Base-by-base conservation (phyloP, 2,888 invertebrate species). In the Pterobdella sp. region DNA sequence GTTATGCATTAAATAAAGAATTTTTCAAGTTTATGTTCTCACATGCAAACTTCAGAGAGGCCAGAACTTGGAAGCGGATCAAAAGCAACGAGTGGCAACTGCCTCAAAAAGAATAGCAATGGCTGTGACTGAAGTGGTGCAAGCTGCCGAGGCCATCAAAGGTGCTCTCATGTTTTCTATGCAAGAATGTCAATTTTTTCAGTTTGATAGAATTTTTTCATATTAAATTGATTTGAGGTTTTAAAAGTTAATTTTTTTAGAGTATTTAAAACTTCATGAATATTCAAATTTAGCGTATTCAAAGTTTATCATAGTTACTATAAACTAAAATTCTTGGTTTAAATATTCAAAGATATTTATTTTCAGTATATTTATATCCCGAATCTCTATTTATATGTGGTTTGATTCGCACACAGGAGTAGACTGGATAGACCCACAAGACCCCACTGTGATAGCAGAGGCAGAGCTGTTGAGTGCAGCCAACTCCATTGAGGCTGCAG, bases 401-500 rank as follows among this genome's bases (percentile, higher is more conserved):
- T n/a, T n/a, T n/a, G n/a, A n/a, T n/a, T n/a, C n/a, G n/a, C 32
- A 22, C 34, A 14, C 63, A 75, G 75, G 75, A 18, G 35, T 75
- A 2, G 75, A 75, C 34, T 75, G 75, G 75, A 68, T 67, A 32
- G 75, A 75, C 42, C 75, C 75, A 3, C 64, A 64, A 7, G 75
- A 75, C 29, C 74, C 75, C 14, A 65, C 74, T 84, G 94, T 93
- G 92, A 92, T 93, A 76, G 98, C 98, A 0, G 98, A 98, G 85
- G 94, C 93, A 83, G 98, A 98, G 84, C 85, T 99, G 42, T 86
- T 97, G 22, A 94, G 94, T 0, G 98, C 98, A 0, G 98, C 98
- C 0, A 94, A 92, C 72, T 94, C 95, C 71, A 97, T 98, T 78
- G 98, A 98, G 84, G 95, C 95, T 0, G 98, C 98, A 1, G 96